Percentiles rank a stretch among this genome's conserved stretches.
These are phyloP conservation scores for Plecturocebus donacophilus DNA, from an alignment of 2,113 vertebrate species.

Conservation along the genomic window DNA sequence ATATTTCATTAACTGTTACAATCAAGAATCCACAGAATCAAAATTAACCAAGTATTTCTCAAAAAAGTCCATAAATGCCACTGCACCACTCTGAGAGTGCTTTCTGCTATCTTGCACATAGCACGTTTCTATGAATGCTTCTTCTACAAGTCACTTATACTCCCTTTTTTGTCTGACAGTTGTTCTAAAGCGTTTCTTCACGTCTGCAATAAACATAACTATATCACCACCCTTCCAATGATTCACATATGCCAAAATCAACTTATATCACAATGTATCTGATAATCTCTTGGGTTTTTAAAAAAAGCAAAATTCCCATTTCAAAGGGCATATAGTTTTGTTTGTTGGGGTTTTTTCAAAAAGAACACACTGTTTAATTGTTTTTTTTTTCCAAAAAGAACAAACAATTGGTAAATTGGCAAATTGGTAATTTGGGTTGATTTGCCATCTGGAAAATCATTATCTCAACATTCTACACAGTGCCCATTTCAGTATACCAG, in stretches of 20 bases:
- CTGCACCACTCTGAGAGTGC: neutral
- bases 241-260: conserved; percentile 14
- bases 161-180: neutral
- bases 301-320: neutral
- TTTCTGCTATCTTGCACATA: neutral
- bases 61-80: neutral
- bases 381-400: neutral
- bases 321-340: conserved; percentile 1
- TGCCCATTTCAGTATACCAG: neutral
- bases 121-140: neutral
- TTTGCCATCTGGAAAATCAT: conserved; percentile 69
- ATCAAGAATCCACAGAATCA: neutral
- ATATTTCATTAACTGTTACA: neutral
- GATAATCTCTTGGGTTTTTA: neutral
- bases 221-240: conserved; percentile 60
- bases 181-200: conserved; percentile 16
- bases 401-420: neutral
- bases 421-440: conserved; percentile 44
- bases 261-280: neutral
- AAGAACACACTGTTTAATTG: conserved; percentile 29
- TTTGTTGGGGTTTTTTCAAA: neutral
- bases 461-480: conserved; percentile 15
- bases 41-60: neutral
- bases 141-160: neutral
- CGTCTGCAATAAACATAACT: conserved; percentile 42